Conservation (phyloP, 1,140 invertebrate species). For the Zaprionus vittiger region DNA sequence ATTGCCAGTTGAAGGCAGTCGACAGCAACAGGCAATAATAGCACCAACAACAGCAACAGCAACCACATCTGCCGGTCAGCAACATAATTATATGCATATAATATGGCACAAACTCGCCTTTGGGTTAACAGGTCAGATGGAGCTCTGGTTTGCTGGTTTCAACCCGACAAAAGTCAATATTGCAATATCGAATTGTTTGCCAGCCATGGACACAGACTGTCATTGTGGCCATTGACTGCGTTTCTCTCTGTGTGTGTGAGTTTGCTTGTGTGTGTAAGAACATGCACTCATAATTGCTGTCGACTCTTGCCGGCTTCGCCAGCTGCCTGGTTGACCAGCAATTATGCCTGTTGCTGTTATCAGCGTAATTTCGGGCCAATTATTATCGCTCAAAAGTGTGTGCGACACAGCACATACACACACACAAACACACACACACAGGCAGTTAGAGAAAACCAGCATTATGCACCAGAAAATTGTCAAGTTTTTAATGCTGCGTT, state of each 20-base stretch:
- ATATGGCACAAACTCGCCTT: neutral
- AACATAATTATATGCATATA: conserved; percentile 1
- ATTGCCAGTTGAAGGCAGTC: neutral
- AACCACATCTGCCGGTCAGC: neutral
- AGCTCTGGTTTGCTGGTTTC: neutral
- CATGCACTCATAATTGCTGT: conserved; percentile 55
- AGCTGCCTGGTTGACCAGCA: conserved; percentile 44
- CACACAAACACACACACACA: neutral
- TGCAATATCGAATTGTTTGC: conserved; percentile 18
- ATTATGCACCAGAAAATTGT: neutral
- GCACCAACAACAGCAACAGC: neutral
- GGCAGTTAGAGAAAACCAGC: neutral
- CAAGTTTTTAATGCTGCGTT: conserved; percentile 34
- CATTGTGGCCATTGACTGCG: conserved; percentile 15
- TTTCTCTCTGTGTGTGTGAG: conserved; percentile 10
- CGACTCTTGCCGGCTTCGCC: conserved; percentile 9
- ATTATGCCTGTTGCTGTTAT: conserved; percentile 73
- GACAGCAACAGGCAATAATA: neutral
- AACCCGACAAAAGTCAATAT: conserved; percentile 22
- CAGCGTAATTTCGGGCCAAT: conserved; percentile 69
- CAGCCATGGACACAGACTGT: conserved; percentile 6
- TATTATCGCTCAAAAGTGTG: conserved; percentile 59
- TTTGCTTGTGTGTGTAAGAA: conserved; percentile 7
- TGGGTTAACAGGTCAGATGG: neutral
- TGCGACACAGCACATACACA: conserved; percentile 6